Percentiles rank a stretch among this genome's conserved stretches.
Conservation (phyloP, 2,888 invertebrate species). For the Stenchaetothrips biformis region DNA sequence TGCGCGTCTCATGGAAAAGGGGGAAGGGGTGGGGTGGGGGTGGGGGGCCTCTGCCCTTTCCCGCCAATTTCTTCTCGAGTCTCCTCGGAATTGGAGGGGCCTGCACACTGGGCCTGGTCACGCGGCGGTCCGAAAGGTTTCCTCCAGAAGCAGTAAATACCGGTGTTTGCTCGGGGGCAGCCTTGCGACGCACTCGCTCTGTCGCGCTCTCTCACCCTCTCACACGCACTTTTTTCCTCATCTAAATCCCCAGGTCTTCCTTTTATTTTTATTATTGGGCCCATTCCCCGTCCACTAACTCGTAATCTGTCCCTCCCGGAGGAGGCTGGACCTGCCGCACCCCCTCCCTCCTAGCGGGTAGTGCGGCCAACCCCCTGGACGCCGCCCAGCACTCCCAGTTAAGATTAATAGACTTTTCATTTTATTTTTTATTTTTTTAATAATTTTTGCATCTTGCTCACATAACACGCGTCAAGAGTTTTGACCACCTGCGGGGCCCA, state of each 20-base stretch:
- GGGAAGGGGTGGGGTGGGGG: not conserved
- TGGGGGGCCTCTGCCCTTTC: not conserved
- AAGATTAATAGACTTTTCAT: too few species aligned
- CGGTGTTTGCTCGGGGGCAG: not conserved
- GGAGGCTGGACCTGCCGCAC: not conserved
- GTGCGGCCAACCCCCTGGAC: not conserved
- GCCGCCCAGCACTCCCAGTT: not conserved
- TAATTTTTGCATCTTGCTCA: too few species aligned
- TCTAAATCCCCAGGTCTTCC: conserved; percentile 17
- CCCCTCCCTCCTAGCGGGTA: not conserved
- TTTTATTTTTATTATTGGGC: conserved; percentile 22
- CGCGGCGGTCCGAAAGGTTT: not conserved
- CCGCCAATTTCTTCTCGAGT: not conserved
- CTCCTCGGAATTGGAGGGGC: not conserved
- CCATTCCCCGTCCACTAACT: conserved; percentile 22
- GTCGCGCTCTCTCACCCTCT: not conserved
- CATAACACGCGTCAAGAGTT: too few species aligned
- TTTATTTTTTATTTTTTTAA: too few species aligned
- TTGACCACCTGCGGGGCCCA: too few species aligned
- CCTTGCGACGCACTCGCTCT: not conserved
- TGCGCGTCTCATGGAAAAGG: not conserved
- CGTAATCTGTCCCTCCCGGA: conserved; percentile 16
- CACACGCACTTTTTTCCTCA: conserved; percentile 7
- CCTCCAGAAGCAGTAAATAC: not conserved
- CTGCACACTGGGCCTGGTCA: not conserved